Evolutionary conservation across 2,797 vertebrate genomes (phyloP), one percentile per base, ranked within the genome.

Genomic region (Anabacerthia variegaticeps): DNA sequence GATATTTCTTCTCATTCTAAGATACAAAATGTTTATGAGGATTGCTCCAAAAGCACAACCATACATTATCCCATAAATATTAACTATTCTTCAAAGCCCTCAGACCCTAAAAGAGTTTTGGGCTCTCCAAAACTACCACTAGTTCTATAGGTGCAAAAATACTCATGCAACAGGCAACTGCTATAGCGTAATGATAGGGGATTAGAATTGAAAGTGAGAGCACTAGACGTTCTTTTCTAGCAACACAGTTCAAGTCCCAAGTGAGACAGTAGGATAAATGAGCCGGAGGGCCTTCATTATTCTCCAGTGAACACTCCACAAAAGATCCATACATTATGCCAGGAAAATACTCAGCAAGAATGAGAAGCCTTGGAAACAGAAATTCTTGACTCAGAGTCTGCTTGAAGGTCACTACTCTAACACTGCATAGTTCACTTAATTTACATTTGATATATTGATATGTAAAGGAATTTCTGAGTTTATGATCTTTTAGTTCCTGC

Each of bases 321-420:
- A 93, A 96, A 94, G 89, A 76, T 88, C 85, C 69, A 95, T 93
- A 92, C 85, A 95, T 95, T 80, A 85, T 68, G 74, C 65, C 83
- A 86, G 81, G 21, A 93, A 95, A 88, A 86, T 39, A 61, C 49
- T 75, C 58, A 52, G 69, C 49, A 83, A 95, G 95, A 96, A 94
- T 80, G 79, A 95, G 78, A 67, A 92, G 83, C 82, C 73, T 83
- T 92, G 88, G 88, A 95, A 93, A 93, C 76, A 89, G 77, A 85
- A 92, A 95, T 95, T 91, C 89, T 95, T 92, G n/a, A 92, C 71
- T 92, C 43, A 59, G 78, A 92, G 81, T 87, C 49, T 95, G 34
- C 36, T 30, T 89, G 85, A 91, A 95, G 94, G 92, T 96, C 93
- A 94, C 24, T 58, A 52, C 58, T 89, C 65, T 80, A 83, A 83